phyloP scores from a whole-genome alignment of 1,140 invertebrate genomes.

The Macrocentrus cingulum region DNA sequence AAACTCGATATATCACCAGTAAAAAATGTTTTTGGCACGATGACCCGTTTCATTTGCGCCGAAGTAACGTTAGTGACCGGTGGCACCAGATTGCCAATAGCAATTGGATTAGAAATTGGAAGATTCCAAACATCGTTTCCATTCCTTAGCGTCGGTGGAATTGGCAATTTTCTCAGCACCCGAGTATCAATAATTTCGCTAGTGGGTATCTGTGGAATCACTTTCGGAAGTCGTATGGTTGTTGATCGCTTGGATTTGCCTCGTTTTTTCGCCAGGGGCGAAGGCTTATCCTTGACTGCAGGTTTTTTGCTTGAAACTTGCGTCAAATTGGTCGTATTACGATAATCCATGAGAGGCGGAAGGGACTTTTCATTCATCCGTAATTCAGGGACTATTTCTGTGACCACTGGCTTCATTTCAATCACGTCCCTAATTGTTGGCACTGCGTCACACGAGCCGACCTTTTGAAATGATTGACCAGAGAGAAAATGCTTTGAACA shows the following conservation, averaged over 20 bases:
- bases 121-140: constrained; percentile 51
- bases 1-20: constrained; percentile 50
- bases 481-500: constrained; percentile 55
- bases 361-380: too few species aligned
- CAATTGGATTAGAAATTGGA: constrained; percentile 40
- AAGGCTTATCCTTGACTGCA: constrained; percentile 50
- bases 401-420: neutral
- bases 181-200: constrained; percentile 38
- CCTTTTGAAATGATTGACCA: constrained; percentile 50
- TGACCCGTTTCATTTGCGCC: constrained; percentile 48
- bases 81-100: constrained; percentile 44
- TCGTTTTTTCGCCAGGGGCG: constrained; percentile 54
- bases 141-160: constrained; percentile 39
- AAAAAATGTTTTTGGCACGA: constrained; percentile 54
- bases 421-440: constrained; percentile 42
- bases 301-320: constrained; percentile 57
- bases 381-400: neutral
- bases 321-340: too few species aligned
- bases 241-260: constrained; percentile 52
- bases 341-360: too few species aligned
- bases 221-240: constrained; percentile 50
- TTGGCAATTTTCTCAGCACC: constrained; percentile 46
- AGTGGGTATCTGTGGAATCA: constrained; percentile 34
- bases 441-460: constrained; percentile 53
- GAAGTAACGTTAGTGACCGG: constrained; percentile 36